Conservation (phyloP, 2,113 vertebrate genomes). For the Chrysochloris asiatica region DNA sequence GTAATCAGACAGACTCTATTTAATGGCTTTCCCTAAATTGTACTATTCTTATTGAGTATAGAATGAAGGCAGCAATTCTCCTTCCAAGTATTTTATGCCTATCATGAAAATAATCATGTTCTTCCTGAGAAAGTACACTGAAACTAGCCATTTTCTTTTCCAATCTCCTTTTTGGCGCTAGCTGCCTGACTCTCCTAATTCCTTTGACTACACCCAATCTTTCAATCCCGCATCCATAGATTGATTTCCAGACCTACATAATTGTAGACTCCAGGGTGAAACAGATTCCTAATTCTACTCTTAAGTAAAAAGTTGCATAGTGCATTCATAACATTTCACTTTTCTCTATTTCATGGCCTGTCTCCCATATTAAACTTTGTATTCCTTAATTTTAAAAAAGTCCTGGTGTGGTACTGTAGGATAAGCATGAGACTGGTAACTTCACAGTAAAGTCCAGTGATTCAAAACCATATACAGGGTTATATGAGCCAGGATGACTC, state of each 20-base stretch:
- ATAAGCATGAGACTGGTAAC: too few species aligned
- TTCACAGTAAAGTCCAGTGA: too few species aligned
- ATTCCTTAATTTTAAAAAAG: not conserved
- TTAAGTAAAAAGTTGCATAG: conserved; percentile 33
- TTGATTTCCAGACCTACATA: conserved; percentile 9
- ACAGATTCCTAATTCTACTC: not conserved
- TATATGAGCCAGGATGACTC: too few species aligned
- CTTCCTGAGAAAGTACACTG: not conserved
- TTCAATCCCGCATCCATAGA: conserved; percentile 7
- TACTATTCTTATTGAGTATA: not conserved
- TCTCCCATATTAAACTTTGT: conserved; percentile 14
- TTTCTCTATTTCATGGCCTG: conserved; percentile 18
- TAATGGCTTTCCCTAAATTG: not conserved
- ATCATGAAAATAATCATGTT: not conserved
- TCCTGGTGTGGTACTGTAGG: too few species aligned
- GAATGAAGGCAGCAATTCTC: conserved; percentile 25
- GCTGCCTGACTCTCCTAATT: conserved; percentile 26
- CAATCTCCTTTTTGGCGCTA: not conserved
- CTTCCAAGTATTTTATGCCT: not conserved
- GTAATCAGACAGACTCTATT: not conserved
- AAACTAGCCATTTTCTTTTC: conserved; percentile 15
- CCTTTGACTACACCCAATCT: not conserved
- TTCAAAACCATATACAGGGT: too few species aligned
- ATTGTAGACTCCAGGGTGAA: conserved; percentile 13
- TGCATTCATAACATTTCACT: conserved; percentile 6